A percentile compares a stretch with the other conserved stretches of the same genome.
Evolutionary conservation across 2,888 invertebrate species (phyloP).

Genomic region (Lasioglossum villosulum): DNA sequence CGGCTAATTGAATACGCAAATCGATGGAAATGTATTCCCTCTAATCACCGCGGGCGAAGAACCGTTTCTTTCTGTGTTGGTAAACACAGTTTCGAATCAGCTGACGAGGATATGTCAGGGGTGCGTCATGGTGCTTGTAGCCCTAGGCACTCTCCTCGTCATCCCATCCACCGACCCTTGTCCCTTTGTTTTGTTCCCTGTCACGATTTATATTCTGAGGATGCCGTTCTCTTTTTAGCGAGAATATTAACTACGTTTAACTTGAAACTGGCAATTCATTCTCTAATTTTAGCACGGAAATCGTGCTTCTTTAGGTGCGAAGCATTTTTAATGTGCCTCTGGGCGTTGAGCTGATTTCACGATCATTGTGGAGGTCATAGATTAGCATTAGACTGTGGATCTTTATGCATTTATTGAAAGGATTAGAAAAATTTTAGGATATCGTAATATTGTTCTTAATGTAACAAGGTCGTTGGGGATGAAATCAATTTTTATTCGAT

Average conservation of each 20-base stretch:
- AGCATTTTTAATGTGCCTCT: too few relatives aligned
- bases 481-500: too few relatives aligned
- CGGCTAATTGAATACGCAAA: constrained; percentile 16
- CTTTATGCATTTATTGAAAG: too few relatives aligned
- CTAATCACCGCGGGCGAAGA: too few relatives aligned
- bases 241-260: not conserved
- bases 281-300: not conserved
- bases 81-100: constrained; percentile 1
- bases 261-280: not conserved
- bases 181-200: not conserved
- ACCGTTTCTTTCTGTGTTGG: not conserved
- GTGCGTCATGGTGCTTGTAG: not conserved
- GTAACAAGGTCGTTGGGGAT: too few relatives aligned
- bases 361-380: not conserved
- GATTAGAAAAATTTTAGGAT: too few relatives aligned
- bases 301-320: not conserved
- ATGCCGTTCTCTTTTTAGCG: not conserved
- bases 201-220: not conserved
- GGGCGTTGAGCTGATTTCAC: not conserved
- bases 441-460: too few relatives aligned
- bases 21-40: constrained; percentile 30
- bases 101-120: not conserved
- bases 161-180: not conserved
- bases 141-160: not conserved
- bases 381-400: too few relatives aligned